These are phyloP conservation scores for Mesorhabditis belari DNA, from an alignment of 2,888 invertebrate species.

Conservation along the genomic window DNA sequence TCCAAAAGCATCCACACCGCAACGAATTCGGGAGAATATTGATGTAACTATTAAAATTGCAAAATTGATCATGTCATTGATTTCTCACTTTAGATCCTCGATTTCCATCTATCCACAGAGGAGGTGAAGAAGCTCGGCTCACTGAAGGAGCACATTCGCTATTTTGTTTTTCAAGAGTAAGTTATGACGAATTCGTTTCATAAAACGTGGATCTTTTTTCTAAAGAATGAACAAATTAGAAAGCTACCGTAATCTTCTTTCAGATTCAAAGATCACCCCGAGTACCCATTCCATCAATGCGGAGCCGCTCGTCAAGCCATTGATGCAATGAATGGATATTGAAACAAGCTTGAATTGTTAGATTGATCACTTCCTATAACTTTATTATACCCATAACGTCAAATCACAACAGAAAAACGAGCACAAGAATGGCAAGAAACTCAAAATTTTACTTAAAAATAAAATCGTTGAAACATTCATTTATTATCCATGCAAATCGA, in stretches of 20 bases:
- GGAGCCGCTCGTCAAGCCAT: background rate
- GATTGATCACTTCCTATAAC: too few species aligned
- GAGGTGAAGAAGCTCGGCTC: background rate
- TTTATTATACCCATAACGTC: too few species aligned
- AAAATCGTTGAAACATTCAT: too few species aligned
- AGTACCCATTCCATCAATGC: background rate
- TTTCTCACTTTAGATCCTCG: too few species aligned
- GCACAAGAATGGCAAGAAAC: too few species aligned
- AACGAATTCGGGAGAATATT: background rate
- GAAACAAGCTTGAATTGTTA: background rate
- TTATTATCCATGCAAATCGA: slow-evolving; percentile 37
- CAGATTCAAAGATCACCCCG: background rate
- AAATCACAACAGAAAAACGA: too few species aligned
- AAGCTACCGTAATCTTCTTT: background rate
- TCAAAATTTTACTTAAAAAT: too few species aligned
- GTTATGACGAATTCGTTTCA: too few species aligned
- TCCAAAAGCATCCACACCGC: background rate
- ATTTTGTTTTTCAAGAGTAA: background rate
- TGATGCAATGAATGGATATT: background rate
- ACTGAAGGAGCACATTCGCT: background rate
- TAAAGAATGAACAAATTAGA: too few species aligned
- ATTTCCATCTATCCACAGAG: background rate
- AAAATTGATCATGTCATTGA: too few species aligned
- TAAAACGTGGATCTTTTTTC: too few species aligned
- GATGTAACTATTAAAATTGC: background rate